Percentiles rank a stretch among this genome's conserved stretches.
Evolutionary conservation across 2,113 vertebrate genomes (phyloP).

Genomic region (Puma concolor): DNA sequence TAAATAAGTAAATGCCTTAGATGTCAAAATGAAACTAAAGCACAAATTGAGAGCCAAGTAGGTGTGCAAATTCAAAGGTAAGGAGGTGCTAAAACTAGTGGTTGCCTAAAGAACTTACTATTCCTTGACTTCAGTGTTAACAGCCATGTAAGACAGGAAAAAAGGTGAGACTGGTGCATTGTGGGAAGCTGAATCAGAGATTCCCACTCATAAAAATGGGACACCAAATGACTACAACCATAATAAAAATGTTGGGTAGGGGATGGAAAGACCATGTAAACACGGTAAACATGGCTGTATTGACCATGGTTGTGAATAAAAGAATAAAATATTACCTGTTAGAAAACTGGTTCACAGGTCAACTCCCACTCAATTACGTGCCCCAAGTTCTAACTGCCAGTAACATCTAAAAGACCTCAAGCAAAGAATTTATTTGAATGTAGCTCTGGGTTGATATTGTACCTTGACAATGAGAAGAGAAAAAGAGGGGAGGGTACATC

Average conservation of each 20-base stretch:
- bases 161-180: neutral
- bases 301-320: neutral
- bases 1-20: neutral
- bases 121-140: neutral
- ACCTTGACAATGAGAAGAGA: neutral
- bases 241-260: neutral
- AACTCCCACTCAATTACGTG: neutral
- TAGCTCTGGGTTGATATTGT: neutral
- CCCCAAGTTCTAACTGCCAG: neutral
- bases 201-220: neutral
- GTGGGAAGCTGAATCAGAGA: neutral
- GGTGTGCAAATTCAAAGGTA: neutral
- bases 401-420: neutral
- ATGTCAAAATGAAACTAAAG: neutral
- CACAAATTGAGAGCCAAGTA: neutral
- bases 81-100: neutral
- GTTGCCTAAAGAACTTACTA: neutral
- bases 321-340: neutral
- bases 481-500: neutral
- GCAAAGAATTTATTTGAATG: neutral
- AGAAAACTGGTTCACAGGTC: neutral
- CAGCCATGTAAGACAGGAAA: neutral
- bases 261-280: neutral
- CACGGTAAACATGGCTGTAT: neutral
- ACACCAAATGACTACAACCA: neutral